phyloP scores from a whole-genome alignment of 92 coral and sea anemone species.

The Isaurus tuberculatus region DNA sequence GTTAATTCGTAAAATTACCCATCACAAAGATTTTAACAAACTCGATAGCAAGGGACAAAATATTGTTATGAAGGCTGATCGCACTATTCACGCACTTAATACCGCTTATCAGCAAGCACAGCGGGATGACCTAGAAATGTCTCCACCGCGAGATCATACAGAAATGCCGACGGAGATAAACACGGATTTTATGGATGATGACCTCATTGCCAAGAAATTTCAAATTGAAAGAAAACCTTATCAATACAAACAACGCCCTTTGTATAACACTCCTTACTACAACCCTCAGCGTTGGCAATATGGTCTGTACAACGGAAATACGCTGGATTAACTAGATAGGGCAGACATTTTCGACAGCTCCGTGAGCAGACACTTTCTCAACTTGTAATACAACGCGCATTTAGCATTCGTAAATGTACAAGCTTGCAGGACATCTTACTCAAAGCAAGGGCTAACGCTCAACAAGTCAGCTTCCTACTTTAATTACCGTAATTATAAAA shows the following conservation, averaged over 20 bases:
- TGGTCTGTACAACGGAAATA: slow-evolving; percentile 85
- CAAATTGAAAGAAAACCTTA: slow-evolving; percentile 81
- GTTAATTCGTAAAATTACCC: slow-evolving; percentile 83
- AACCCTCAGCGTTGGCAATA: slow-evolving; percentile 73
- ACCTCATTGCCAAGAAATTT: slow-evolving; percentile 74
- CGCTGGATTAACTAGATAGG: slow-evolving; percentile 35
- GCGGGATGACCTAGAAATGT: slow-evolving; percentile 32
- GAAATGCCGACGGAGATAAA: slow-evolving; percentile 25
- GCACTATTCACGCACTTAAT: slow-evolving; percentile 66
- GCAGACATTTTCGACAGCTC: neutral
- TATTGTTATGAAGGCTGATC: slow-evolving; percentile 77
- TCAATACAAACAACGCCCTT: slow-evolving; percentile 60
- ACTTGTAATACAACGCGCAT: too few relatives aligned
- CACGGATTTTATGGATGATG: slow-evolving; percentile 49
- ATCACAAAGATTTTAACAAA: slow-evolving; percentile 83
- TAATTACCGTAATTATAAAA: too few relatives aligned
- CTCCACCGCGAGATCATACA: slow-evolving; percentile 35
- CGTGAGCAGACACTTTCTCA: too few relatives aligned
- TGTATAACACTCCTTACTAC: slow-evolving; percentile 65
- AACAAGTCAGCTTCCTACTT: too few relatives aligned
- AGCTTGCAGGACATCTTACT: too few relatives aligned
- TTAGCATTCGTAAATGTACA: too few relatives aligned
- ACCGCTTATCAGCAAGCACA: slow-evolving; percentile 56
- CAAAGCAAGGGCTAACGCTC: too few relatives aligned
- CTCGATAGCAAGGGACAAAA: slow-evolving; percentile 71